These are phyloP conservation scores for Melipona quadrifasciata DNA, from an alignment of 1,140 invertebrate species.

Conservation along the genomic window DNA sequence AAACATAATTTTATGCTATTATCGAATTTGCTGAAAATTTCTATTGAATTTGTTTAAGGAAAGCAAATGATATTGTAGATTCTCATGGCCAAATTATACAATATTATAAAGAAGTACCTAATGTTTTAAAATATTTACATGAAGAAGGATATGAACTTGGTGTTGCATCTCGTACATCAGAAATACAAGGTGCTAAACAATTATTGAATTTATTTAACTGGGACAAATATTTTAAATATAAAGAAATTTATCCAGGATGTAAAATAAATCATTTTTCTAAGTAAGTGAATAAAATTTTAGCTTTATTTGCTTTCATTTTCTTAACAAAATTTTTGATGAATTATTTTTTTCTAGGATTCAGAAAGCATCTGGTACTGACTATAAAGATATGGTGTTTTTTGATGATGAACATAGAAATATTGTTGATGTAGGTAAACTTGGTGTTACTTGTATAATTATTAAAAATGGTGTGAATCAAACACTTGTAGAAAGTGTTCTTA, in stretches of 20 bases:
- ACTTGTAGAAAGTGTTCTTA: constrained; percentile 81
- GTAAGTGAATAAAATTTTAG: constrained; percentile 79
- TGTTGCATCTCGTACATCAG: constrained; percentile 86
- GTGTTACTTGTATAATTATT: constrained; percentile 84
- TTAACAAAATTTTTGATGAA: constrained; percentile 1
- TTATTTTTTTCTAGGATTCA: constrained; percentile 82
- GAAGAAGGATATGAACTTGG: constrained; percentile 84
- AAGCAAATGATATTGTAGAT: constrained; percentile 83
- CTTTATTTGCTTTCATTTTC: constrained; percentile 33
- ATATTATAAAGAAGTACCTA: constrained; percentile 84
- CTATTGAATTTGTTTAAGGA: constrained; percentile 70
- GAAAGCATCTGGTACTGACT: constrained; percentile 82
- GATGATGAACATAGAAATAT: constrained; percentile 87
- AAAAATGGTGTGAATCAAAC: constrained; percentile 81
- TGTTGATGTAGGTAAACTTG: constrained; percentile 82
- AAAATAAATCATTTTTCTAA: constrained; percentile 87
- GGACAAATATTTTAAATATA: constrained; percentile 87
- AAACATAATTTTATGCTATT: not conserved
- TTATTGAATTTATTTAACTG: constrained; percentile 87
- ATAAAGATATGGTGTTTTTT: constrained; percentile 88
- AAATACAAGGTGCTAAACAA: constrained; percentile 85
- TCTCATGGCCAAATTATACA: constrained; percentile 79
- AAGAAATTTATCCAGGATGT: constrained; percentile 89
- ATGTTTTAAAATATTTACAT: constrained; percentile 83
- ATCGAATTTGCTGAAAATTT: constrained; percentile 8